A percentile compares a stretch with the other conserved stretches of the same genome.
phyloP scores from a whole-genome alignment of 64 coral and sea anemone species.

The Platygyra sinensis region DNA sequence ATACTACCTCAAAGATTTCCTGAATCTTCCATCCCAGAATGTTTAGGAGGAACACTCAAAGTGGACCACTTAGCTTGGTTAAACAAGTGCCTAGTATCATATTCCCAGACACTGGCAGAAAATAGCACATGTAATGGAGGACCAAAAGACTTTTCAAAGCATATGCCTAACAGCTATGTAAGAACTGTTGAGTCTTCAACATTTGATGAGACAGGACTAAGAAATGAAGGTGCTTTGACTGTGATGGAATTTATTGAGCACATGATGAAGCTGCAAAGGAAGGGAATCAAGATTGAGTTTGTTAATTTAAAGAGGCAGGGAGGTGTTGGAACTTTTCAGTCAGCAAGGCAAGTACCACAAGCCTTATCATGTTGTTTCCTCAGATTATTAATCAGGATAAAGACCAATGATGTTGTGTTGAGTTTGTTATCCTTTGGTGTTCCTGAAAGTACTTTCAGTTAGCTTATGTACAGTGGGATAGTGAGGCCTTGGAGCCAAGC shows the following conservation, averaged over 20 bases:
- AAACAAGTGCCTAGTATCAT: slow-evolving; percentile 76
- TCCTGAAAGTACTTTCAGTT: no score
- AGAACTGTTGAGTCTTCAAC: background rate
- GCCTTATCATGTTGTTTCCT: no score
- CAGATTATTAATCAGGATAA: no score
- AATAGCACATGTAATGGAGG: background rate
- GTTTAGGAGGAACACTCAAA: slow-evolving; percentile 59
- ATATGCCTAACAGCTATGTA: background rate
- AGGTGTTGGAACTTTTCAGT: slow-evolving; percentile 51
- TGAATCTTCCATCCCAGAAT: slow-evolving; percentile 57
- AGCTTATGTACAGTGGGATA: no score
- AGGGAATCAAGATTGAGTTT: slow-evolving; percentile 83
- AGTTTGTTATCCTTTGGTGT: no score
- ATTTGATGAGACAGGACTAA: slow-evolving; percentile 21
- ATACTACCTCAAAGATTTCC: slow-evolving; percentile 60
- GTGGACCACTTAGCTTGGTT: slow-evolving; percentile 86
- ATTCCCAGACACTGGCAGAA: slow-evolving; percentile 52
- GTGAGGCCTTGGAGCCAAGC: no score
- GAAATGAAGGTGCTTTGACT: slow-evolving; percentile 65
- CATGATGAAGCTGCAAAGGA: slow-evolving; percentile 63
- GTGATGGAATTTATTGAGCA: slow-evolving; percentile 78
- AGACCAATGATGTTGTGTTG: no score
- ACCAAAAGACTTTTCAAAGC: background rate
- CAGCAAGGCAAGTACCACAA: slow-evolving; percentile 57
- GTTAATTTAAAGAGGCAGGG: slow-evolving; percentile 55